Conservation (phyloP, 1,140 invertebrate species). For the Cyphomyrmex costatus region DNA sequence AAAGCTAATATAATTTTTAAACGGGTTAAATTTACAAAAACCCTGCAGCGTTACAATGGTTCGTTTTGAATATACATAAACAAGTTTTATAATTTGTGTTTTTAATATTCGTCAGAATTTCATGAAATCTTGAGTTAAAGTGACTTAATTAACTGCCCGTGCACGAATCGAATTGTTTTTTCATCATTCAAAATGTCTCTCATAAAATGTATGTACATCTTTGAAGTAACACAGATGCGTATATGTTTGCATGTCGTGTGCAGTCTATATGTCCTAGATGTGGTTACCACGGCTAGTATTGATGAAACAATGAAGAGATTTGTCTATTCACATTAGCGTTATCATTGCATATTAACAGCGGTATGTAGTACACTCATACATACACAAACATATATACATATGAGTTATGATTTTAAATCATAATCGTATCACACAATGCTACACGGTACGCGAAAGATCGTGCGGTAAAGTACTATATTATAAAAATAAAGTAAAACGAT, state of each 20-base stretch:
- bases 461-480: not conserved
- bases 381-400: not conserved
- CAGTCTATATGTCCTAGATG: conserved; percentile 59
- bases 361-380: not conserved
- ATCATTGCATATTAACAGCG: conserved; percentile 9
- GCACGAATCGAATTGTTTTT: not conserved
- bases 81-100: not conserved
- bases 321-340: conserved; percentile 39
- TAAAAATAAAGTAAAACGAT: conserved; percentile 1
- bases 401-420: not conserved
- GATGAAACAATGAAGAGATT: conserved; percentile 70
- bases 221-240: not conserved
- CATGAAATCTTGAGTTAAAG: not conserved
- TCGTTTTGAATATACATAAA: not conserved
- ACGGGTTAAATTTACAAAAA: not conserved
- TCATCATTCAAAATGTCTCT: not conserved
- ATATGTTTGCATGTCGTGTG: conserved; percentile 14
- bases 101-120: conserved; percentile 1
- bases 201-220: conserved; percentile 20
- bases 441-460: not conserved
- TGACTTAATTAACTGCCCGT: not conserved
- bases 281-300: conserved; percentile 71
- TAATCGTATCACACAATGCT: not conserved
- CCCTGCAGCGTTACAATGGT: not conserved
- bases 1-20: not conserved